Conservation (phyloP, 2,113 vertebrate species). For the Alectura lathami region DNA sequence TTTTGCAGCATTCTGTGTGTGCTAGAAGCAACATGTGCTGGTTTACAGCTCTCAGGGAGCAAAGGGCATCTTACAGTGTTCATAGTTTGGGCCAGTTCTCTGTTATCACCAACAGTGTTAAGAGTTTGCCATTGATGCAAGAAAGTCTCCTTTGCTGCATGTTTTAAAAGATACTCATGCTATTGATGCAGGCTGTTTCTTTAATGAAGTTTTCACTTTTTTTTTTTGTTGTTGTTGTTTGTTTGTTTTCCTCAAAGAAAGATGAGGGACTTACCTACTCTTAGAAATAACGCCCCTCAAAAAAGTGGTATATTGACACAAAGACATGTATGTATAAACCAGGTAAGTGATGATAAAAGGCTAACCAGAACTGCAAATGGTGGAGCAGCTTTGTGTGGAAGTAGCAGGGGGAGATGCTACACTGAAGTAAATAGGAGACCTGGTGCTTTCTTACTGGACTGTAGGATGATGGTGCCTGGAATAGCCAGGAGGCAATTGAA, state of each 20-base stretch:
- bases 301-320: slow-evolving; percentile 40
- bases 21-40: not conserved
- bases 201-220: not conserved
- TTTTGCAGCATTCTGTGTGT: not conserved
- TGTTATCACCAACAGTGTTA: not conserved
- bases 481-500: not conserved
- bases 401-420: not conserved
- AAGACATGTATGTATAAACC: not conserved
- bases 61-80: not conserved
- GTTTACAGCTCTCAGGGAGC: not conserved
- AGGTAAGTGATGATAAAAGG: not conserved
- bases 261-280: not conserved
- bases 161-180: not conserved
- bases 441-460: not conserved
- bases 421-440: not conserved
- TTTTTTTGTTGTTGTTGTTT: accelerated
- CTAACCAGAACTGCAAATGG: not conserved
- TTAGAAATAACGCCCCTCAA: not conserved
- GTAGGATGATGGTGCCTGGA: not conserved
- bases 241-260: not conserved
- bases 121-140: not conserved
- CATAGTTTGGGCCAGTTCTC: not conserved
- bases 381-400: not conserved
- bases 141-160: not conserved
- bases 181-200: not conserved